Base-by-base conservation (phyloP, 2,888 invertebrate species). In the Lepidocyrtinus sp. region DNA sequence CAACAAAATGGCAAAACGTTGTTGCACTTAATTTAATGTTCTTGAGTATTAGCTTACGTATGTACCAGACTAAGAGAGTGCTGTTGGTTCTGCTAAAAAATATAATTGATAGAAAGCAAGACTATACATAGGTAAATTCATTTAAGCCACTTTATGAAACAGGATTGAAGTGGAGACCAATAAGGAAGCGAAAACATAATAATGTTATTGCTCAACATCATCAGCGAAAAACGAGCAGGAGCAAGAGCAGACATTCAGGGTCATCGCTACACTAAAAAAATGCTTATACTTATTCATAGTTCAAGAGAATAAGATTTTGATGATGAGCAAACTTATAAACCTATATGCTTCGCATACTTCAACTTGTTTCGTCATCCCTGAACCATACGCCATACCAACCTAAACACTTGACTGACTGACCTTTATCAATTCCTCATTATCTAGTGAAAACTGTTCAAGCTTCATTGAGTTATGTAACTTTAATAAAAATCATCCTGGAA, bases 151-250 rank as follows among this genome's bases (percentile, higher is more conserved):
- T 36, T 36, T 5, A 36, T 36, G 36, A 36, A 36, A 36, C 36
- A 36, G 36, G 36, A 36, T 36, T 12, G 36, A 12, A 36, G 12
- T 36, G 36, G 36, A 36, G 73, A 81, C 79, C 84, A 84, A 85
- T 82, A 85, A 85, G 85, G 85, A 85, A 85, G 85, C 82, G 84
- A 83, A 82, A 67, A 65, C 77, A 65, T 76, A 70, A 71, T 36
- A 63, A 63, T 78, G 65, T 67, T 72, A 78, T 78, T 78, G 77
- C 77, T 67, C 67, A 78, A 78, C 71, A 71, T 26, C 46, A 46
- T 21, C 59, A 50, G 59, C 70, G 68, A 68, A 76, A 67, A 82
- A 75, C 79, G 80, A 72, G 71, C 79, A 76, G 62, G 76, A 36
- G 36, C 12, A 36, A 36, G 36, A 36, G 36, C 79, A 84, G 85